phyloP scores from a whole-genome alignment of 2,113 vertebrate genomes.

The Chaenocephalus aceratus region DNA sequence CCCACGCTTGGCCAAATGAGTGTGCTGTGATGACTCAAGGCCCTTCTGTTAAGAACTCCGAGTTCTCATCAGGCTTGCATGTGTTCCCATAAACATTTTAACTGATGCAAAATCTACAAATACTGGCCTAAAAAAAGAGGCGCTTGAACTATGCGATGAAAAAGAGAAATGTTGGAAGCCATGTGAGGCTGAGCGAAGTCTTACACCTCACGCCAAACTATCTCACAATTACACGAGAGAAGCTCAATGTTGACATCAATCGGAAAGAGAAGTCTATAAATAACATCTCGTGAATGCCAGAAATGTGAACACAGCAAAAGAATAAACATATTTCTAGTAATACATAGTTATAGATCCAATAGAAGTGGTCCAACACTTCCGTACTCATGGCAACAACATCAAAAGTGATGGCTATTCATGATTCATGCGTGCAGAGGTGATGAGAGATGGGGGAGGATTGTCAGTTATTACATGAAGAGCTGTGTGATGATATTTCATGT shows the following conservation, averaged over 20 bases:
- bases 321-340: slow-evolving; percentile 11
- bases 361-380: slow-evolving; percentile 14
- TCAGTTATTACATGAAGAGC: slow-evolving; percentile 51
- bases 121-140: slow-evolving; percentile 45
- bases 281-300: slow-evolving; percentile 40
- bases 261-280: slow-evolving; percentile 48
- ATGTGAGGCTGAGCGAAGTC: not conserved
- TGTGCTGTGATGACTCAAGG: slow-evolving; percentile 79
- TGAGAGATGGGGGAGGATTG: slow-evolving; percentile 52
- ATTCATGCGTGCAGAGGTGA: slow-evolving; percentile 67
- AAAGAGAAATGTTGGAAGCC: slow-evolving; percentile 12
- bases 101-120: slow-evolving; percentile 72
- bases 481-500: slow-evolving; percentile 50
- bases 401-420: slow-evolving; percentile 49
- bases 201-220: slow-evolving; percentile 28
- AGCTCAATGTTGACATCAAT: slow-evolving; percentile 45
- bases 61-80: slow-evolving; percentile 81
- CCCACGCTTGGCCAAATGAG: slow-evolving; percentile 52
- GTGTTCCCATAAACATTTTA: slow-evolving; percentile 81
- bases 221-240: slow-evolving; percentile 24
- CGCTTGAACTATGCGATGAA: not conserved
- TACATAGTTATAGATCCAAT: slow-evolving; percentile 1
- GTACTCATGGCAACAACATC: slow-evolving; percentile 58
- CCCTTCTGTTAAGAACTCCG: slow-evolving; percentile 81
- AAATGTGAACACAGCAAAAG: not conserved